Evolutionary conservation across 2,113 vertebrate species (phyloP).

Genomic region (Clupea harengus): DNA sequence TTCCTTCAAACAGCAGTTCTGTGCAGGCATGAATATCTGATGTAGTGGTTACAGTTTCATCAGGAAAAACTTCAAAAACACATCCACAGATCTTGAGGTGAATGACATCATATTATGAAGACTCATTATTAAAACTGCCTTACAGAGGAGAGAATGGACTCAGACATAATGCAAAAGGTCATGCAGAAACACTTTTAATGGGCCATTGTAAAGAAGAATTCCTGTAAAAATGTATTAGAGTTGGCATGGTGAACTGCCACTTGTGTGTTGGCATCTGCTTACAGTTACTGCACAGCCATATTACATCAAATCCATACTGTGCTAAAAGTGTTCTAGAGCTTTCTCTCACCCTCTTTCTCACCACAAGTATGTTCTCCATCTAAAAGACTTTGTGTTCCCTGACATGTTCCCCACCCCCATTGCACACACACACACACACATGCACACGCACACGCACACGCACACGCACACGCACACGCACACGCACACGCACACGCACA

Average conservation of each 20-base stretch:
- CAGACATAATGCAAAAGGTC: neutral
- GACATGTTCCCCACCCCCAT: slow-evolving; percentile 50
- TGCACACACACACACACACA: slow-evolving; percentile 26
- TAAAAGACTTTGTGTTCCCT: slow-evolving; percentile 40
- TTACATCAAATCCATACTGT: slow-evolving; percentile 28
- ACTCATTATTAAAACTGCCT: neutral
- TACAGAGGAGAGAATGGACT: neutral
- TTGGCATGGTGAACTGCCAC: slow-evolving; percentile 10
- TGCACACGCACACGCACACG: slow-evolving; percentile 11
- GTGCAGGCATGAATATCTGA: neutral
- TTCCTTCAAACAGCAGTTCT: neutral
- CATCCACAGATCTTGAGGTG: neutral
- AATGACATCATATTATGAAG: neutral
- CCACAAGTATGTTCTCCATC: slow-evolving; percentile 34
- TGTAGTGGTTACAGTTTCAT: neutral
- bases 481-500: slow-evolving; percentile 21
- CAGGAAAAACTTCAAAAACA: neutral
- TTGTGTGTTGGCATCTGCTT: slow-evolving; percentile 10
- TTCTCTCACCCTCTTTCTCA: slow-evolving; percentile 11
- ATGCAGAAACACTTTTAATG: neutral
- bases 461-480: slow-evolving; percentile 18
- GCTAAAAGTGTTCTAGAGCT: slow-evolving; percentile 19
- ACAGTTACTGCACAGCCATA: slow-evolving; percentile 14
- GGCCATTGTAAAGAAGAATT: neutral
- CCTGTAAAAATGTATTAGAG: slow-evolving; percentile 11